Percentiles rank a stretch among this genome's conserved stretches.
Evolutionary conservation across 2,888 invertebrate species (phyloP).

Genomic region (Oeneis ivallda): DNA sequence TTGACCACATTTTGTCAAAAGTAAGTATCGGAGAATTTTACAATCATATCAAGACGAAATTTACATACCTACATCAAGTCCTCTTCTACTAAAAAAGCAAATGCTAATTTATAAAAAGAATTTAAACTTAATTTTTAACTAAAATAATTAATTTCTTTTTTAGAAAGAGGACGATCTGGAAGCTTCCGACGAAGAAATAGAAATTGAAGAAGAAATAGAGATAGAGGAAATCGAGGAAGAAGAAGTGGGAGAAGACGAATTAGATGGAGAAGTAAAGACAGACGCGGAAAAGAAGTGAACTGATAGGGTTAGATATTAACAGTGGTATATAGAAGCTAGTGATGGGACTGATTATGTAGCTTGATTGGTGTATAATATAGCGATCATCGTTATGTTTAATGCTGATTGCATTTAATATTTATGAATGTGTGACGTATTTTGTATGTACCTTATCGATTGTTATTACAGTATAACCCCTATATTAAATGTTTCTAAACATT

Average conservation of each 20-base stretch:
- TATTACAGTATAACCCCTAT: too few relatives aligned
- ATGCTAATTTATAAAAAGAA: neutral
- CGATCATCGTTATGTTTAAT: neutral
- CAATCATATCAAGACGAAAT: too few relatives aligned
- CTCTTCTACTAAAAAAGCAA: too few relatives aligned
- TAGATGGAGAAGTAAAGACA: constrained; percentile 44
- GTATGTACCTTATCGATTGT: too few relatives aligned
- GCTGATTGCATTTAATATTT: neutral
- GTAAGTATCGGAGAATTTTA: too few relatives aligned
- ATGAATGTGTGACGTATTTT: too few relatives aligned
- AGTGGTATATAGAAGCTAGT: constrained; percentile 17
- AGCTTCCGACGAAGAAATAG: constrained; percentile 66
- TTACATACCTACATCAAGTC: too few relatives aligned
- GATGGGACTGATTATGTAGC: neutral
- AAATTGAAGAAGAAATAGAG: constrained; percentile 71
- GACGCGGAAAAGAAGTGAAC: constrained; percentile 41
- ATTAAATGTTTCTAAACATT: too few relatives aligned
- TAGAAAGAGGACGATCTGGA: constrained; percentile 64
- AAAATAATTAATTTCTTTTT: constrained; percentile 20
- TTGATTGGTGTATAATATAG: neutral
- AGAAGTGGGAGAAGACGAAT: constrained; percentile 55
- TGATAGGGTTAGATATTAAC: constrained; percentile 29
- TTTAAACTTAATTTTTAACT: neutral
- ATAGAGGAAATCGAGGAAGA: constrained; percentile 68
- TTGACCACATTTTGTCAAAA: too few relatives aligned